Conservation (phyloP, 2,888 invertebrate species). For the Lasioglossum vierecki region DNA sequence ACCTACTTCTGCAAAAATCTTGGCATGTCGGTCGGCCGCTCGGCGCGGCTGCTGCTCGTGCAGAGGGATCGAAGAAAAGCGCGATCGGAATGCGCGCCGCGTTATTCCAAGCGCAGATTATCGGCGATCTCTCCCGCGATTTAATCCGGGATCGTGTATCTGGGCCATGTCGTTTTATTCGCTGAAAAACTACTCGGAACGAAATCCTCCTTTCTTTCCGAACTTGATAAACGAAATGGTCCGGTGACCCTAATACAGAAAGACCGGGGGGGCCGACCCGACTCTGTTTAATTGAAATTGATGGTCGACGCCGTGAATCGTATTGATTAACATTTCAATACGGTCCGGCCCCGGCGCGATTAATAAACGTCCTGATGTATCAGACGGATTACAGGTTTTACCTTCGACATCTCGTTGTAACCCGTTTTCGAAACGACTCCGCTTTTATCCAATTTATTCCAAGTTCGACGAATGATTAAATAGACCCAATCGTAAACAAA, state of each 20-base stretch:
- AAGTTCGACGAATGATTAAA: neutral
- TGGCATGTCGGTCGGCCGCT: constrained; percentile 30
- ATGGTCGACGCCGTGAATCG: neutral
- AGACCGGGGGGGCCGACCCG: neutral
- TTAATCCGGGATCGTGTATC: constrained; percentile 54
- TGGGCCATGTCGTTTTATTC: constrained; percentile 55
- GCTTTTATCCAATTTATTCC: no score
- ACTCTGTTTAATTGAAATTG: constrained; percentile 7
- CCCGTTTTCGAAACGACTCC: no score
- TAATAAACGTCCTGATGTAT: neutral
- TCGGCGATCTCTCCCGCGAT: constrained; percentile 55
- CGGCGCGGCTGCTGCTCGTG: neutral
- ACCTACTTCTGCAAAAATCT: constrained; percentile 56
- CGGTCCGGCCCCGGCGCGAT: neutral
- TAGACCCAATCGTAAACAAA: neutral
- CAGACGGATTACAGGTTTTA: neutral
- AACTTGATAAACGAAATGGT: constrained; percentile 11
- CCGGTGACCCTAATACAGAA: neutral
- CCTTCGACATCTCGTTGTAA: neutral
- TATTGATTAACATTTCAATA: constrained; percentile 12
- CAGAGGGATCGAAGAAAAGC: constrained; percentile 27
- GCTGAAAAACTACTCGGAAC: constrained; percentile 9
- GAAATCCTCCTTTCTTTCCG: neutral
- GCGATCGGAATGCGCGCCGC: constrained; percentile 45
- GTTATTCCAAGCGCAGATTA: constrained; percentile 60